phyloP scores from a whole-genome alignment of 2,113 vertebrate genomes.

The Platanista minor region DNA sequence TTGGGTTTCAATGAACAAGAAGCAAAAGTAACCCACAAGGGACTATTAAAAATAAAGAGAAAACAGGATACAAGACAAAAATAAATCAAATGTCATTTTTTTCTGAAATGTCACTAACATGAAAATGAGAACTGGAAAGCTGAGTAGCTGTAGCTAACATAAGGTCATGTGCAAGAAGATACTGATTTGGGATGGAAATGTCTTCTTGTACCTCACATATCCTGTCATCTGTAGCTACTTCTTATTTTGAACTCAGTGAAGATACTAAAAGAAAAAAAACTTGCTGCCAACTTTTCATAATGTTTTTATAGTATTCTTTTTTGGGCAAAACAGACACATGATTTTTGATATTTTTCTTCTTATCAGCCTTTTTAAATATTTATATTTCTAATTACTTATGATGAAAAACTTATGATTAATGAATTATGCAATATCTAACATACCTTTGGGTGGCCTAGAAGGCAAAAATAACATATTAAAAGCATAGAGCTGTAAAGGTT shows the following conservation, averaged over 20 bases:
- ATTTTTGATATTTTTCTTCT: not conserved
- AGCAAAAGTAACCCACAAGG: not conserved
- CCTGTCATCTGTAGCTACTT: not conserved
- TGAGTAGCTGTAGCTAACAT: not conserved
- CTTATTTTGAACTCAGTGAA: constrained; percentile 7
- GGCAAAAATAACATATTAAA: not conserved
- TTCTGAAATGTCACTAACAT: not conserved
- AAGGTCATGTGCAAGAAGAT: not conserved
- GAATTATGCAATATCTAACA: not conserved
- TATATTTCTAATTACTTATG: not conserved
- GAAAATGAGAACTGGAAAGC: not conserved
- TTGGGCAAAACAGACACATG: not conserved
- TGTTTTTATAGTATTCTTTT: not conserved
- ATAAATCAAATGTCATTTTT: not conserved
- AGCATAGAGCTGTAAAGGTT: not conserved
- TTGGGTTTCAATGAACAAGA: not conserved
- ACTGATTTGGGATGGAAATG: not conserved
- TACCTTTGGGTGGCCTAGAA: not conserved
- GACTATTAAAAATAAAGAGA: not conserved
- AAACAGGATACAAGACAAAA: not conserved
- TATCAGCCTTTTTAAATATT: not conserved
- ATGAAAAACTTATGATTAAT: not conserved
- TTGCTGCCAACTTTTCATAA: not conserved
- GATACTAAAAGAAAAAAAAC: not conserved
- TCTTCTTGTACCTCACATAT: not conserved